phyloP scores from a whole-genome alignment of 2,113 vertebrate species.

The Chauna torquata region DNA sequence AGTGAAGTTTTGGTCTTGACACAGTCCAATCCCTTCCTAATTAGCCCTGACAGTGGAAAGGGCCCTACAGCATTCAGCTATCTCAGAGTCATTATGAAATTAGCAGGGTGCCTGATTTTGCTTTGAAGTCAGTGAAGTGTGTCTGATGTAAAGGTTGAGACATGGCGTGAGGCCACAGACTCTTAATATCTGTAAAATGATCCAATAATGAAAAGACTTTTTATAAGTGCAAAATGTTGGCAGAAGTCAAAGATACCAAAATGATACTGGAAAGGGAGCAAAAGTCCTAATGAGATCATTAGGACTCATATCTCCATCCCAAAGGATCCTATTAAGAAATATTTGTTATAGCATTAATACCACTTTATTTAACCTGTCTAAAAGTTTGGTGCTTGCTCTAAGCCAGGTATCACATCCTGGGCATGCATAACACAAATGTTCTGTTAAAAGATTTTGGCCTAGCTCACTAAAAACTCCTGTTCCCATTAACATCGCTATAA shows the following conservation, averaged over 20 bases:
- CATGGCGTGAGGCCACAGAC: background rate
- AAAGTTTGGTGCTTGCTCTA: background rate
- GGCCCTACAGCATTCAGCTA: background rate
- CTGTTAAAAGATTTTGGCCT: background rate
- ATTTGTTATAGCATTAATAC: background rate
- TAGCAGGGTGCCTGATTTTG: slow-evolving; percentile 28
- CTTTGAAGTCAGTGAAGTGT: background rate
- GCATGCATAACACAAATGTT: accelerated
- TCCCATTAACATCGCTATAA: background rate
- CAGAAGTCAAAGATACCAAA: background rate
- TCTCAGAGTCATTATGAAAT: slow-evolving; percentile 28
- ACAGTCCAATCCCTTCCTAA: background rate
- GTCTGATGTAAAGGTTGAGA: slow-evolving; percentile 2
- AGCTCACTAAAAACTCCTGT: background rate
- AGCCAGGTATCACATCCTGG: background rate
- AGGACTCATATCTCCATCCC: background rate
- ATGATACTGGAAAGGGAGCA: background rate
- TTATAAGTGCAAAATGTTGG: background rate
- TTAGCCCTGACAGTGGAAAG: slow-evolving; percentile 28
- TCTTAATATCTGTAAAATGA: background rate
- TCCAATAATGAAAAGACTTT: background rate
- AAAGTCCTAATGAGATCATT: background rate
- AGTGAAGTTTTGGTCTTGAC: background rate
- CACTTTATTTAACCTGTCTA: background rate
- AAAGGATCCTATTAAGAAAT: background rate